phyloP scores from a whole-genome alignment of 2,797 vertebrate genomes.

The Eremophila alpestris region DNA sequence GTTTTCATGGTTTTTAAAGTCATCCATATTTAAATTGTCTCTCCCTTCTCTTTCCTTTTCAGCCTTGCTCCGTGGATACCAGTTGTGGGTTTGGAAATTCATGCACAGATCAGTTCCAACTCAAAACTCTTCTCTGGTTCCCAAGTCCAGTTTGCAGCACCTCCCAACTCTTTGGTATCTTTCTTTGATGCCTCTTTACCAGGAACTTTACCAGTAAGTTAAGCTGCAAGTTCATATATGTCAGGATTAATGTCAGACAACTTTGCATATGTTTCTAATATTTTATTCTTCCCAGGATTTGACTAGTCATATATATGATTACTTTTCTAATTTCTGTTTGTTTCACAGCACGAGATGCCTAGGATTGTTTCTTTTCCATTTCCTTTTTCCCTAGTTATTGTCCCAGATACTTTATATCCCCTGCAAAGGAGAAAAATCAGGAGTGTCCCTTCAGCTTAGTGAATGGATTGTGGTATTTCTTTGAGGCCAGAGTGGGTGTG shows the following conservation, averaged over 20 bases:
- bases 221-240: neutral
- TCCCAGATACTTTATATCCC: neutral
- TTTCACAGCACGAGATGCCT: neutral
- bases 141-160: slow-evolving; percentile 85
- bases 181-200: slow-evolving; percentile 97
- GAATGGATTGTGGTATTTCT: neutral
- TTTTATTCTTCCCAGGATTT: neutral
- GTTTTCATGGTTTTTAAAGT: neutral
- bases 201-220: slow-evolving; percentile 93
- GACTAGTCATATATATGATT: neutral
- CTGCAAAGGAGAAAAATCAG: neutral
- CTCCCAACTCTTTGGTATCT: slow-evolving; percentile 94
- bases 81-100: slow-evolving; percentile 95
- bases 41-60: slow-evolving; percentile 33
- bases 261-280: neutral
- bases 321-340: neutral
- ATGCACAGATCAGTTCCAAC: slow-evolving; percentile 92
- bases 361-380: neutral
- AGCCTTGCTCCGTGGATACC: slow-evolving; percentile 82
- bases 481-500: neutral
- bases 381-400: neutral
- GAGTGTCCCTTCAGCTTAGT: neutral
- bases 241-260: neutral
- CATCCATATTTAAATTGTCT: neutral
- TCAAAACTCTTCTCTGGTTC: slow-evolving; percentile 96